Evolutionary conservation across 2,888 invertebrate species (phyloP), one percentile per base, ranked within the genome.

Genomic region (Rhopalosiphum nymphaeae): DNA sequence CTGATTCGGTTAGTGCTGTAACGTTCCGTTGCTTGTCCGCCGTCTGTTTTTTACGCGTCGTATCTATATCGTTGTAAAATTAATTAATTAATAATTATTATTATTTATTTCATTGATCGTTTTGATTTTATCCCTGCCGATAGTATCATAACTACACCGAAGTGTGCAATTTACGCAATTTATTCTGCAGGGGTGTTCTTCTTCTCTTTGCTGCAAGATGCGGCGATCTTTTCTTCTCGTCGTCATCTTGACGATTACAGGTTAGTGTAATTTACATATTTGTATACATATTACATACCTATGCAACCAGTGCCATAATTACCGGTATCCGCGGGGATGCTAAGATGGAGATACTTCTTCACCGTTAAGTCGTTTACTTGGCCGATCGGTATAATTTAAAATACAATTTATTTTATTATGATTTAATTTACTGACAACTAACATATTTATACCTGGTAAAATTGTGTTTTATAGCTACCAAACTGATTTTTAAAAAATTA

Each of bases 181-280:
- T 78, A 25, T 94, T 49, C 46, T 67, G 21, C 42, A 36, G 57
- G 9, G 61, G 49, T 90, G 85, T 42, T 90, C 49, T 57, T 67
- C 85, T 87, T 85, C 9, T 25, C n/a, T 84, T 46, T 25, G 86
- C 85, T 90, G 89, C 93, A 90, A 84, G 13, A 94, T 94, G 94
- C 85, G 49, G 61, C 94, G 57, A 29, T 94, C 53, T 29, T 46
- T 53, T 21, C 61, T 94, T 61, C 49, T 91, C 46, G 86, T 90
- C 61, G 36, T 91, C 61, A 26, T 91, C 86, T 87, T 87, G 10
- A 44, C 89, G 10, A 49, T 49, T 29, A 42, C 94, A 46, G 94
- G 91, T 94, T 36, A 36, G 78, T 9, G 21, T 42, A 36, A 42
- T 36, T 36, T 78, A 53, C 53, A 53, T 53, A 21, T 78, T 36